Base-by-base conservation (phyloP, 30 jellyfish, hydroid and myxozoan species). In the Aurelia coerulea region DNA sequence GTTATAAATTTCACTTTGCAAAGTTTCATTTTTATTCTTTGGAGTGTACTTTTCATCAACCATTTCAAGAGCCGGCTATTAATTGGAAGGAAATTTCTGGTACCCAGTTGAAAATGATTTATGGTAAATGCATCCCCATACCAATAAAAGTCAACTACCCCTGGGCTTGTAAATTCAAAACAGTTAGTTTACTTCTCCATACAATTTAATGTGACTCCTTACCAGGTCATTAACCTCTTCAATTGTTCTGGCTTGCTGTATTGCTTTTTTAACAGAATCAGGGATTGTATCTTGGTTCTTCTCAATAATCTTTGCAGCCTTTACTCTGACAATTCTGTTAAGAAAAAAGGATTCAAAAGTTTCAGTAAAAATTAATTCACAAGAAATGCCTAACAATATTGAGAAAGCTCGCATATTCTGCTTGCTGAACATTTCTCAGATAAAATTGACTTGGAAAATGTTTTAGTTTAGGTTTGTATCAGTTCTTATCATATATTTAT, bases 161-260 rank as follows among this genome's bases (percentile, higher is more conserved):
- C 29, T 23, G 29, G 29, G 29, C 29, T 23, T 23, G 29, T 23
- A 23, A 23, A 23, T 23, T 23, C 29, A 23, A 23, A 23, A 23
- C 29, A 23, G 29, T 23, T 23, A 23, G 29, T 23, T 23, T 23
- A 23, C 29, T 23, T 23, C 29, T 23, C 29, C 29, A 23, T 23
- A 23, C 32, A 17, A 60, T 2, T 0, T 15, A 18, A n/a, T 62
- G 35, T n/a, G 12, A 39, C 52, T 39, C n/a, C 92, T 31, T 73
- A 90, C 97, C 92, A 90, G 74, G 10, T 84, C 97, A 64, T 90
- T 84, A 5, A 90, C 77, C 34, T 90, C 97, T 11, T 90, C 95
- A 29, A 90, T 7, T 2, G 95, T 70, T 49, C 69, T 84, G 69
- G 96, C 97, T 50, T 65, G 83, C 8, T 15, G 50, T 52, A 90